Conservation (phyloP, 2,888 invertebrate species). For the Elysia crispata region DNA sequence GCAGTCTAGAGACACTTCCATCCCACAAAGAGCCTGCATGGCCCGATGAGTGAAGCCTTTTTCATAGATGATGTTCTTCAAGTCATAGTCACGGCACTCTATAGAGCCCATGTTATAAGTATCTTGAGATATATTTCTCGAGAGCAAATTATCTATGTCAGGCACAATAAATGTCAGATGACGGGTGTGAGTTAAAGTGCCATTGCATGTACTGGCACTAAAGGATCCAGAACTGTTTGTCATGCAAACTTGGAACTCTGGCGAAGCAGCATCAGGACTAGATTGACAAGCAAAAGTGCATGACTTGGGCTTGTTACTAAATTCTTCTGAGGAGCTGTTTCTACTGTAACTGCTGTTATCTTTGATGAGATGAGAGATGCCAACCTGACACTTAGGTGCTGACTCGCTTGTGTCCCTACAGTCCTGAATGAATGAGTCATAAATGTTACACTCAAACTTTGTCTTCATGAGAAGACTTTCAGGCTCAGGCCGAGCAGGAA, state of each 20-base stretch:
- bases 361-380: constrained; percentile 7
- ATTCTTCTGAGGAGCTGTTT: background rate
- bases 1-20: constrained; percentile 60
- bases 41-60: constrained; percentile 10
- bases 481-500: constrained; percentile 63
- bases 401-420: constrained; percentile 50
- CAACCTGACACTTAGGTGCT: background rate
- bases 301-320: background rate
- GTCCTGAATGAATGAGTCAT: constrained; percentile 64
- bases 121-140: constrained; percentile 47
- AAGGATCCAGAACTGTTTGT: constrained; percentile 50
- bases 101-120: background rate
- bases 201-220: constrained; percentile 40
- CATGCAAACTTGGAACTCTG: constrained; percentile 49
- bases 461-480: constrained; percentile 50
- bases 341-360: constrained; percentile 18
- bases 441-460: constrained; percentile 61
- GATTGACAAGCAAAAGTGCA: constrained; percentile 34
- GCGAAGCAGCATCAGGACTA: background rate
- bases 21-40: constrained; percentile 64
- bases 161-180: constrained; percentile 47
- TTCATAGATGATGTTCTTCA: constrained; percentile 59
- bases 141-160: constrained; percentile 48
- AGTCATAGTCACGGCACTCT: constrained; percentile 60
- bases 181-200: constrained; percentile 13